Percentiles rank a stretch among this genome's conserved stretches.
Conservation (phyloP, 1,140 invertebrate species). For the Geopemphigus sp. region DNA sequence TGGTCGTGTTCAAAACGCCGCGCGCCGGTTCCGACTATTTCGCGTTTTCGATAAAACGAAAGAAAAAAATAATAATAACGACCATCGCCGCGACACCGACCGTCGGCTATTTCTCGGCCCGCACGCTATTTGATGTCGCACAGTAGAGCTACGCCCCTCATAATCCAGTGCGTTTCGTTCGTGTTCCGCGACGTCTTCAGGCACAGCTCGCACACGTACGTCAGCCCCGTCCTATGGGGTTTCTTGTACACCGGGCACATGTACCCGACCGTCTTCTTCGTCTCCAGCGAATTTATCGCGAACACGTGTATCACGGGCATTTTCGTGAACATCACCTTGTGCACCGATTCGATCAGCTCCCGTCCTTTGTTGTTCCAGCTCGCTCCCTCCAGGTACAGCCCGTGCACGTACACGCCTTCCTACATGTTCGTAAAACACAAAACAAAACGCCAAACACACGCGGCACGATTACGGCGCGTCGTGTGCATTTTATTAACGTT, state of each 20-base stretch:
- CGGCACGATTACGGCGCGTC: too few relatives aligned
- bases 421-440: slow-evolving; percentile 53
- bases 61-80: too few relatives aligned
- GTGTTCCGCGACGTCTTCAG: slow-evolving; percentile 73
- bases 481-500: too few relatives aligned
- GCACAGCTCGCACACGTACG: slow-evolving; percentile 93
- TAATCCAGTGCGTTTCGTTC: slow-evolving; percentile 78
- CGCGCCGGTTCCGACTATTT: too few relatives aligned
- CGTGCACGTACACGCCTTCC: slow-evolving; percentile 92
- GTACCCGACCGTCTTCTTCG: slow-evolving; percentile 85
- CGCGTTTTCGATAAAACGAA: too few relatives aligned
- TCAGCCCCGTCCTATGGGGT: slow-evolving; percentile 85
- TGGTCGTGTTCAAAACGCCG: too few relatives aligned
- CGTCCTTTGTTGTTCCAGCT: slow-evolving; percentile 81
- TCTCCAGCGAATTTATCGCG: slow-evolving; percentile 87
- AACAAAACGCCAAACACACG: too few relatives aligned
- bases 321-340: slow-evolving; percentile 87
- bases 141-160: slow-evolving; percentile 79
- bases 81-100: too few relatives aligned
- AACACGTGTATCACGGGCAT: slow-evolving; percentile 97
- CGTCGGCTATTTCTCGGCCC: too few relatives aligned
- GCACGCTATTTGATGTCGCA: slow-evolving; percentile 71
- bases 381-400: slow-evolving; percentile 91
- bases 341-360: slow-evolving; percentile 86
- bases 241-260: slow-evolving; percentile 96